Evolutionary conservation across 2,113 vertebrate species (phyloP).

Genomic region (Pogona vitticeps): DNA sequence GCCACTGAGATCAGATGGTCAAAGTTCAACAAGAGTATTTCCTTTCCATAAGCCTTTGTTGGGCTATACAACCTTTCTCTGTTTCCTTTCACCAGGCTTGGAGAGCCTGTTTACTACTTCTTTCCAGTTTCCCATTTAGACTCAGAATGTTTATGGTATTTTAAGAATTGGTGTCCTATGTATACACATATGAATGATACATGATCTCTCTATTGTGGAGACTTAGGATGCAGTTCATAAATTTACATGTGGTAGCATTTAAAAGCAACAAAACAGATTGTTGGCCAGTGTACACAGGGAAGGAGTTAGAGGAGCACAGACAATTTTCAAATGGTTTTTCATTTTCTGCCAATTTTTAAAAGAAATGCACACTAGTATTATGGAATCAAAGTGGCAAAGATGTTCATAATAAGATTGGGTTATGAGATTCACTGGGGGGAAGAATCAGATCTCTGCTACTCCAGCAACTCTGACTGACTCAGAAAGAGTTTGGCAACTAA

Average conservation of each 20-base stretch:
- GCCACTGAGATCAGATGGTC: background rate
- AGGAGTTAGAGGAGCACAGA: background rate
- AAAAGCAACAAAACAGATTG: background rate
- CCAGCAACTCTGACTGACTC: background rate
- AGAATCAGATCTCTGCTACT: background rate
- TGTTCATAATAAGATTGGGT: background rate
- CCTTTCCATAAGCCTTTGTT: conserved; percentile 6
- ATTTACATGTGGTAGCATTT: background rate
- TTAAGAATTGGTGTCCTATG: background rate
- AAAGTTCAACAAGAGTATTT: conserved; percentile 25
- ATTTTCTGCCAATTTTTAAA: background rate
- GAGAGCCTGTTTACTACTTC: conserved; percentile 12
- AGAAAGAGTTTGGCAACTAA: background rate
- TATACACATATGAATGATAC: conserved; percentile 1
- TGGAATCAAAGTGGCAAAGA: background rate
- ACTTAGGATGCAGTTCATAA: background rate
- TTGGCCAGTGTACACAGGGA: background rate
- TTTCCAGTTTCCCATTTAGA: conserved; percentile 24
- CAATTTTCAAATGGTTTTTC: background rate
- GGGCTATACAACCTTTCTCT: background rate
- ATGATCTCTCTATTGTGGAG: background rate
- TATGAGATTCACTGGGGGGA: background rate
- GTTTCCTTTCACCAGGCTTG: background rate
- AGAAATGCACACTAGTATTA: background rate
- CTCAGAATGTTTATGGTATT: conserved; percentile 30